Conservation (phyloP, 1,140 invertebrate genomes). For the Neodiprion virginianus region DNA sequence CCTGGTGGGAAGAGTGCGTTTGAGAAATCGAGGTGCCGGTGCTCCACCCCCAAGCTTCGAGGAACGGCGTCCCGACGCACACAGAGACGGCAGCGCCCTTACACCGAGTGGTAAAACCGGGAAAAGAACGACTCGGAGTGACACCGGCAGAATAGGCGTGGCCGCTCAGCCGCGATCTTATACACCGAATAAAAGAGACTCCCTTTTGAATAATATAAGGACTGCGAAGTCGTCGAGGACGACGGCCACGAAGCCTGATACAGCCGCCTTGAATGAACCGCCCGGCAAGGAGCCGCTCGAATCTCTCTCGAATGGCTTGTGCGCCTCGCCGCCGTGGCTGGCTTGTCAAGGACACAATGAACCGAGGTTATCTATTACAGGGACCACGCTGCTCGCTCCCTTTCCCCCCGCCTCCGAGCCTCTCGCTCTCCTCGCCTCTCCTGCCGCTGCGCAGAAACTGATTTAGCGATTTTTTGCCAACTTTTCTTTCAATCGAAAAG, state of each 20-base stretch:
- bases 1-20: no score
- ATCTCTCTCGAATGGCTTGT: no score
- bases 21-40: no score
- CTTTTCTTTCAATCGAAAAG: no score
- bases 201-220: constrained; percentile 7
- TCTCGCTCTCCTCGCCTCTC: no score
- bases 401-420: no score
- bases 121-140: constrained; percentile 5
- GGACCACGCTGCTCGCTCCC: not conserved
- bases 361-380: constrained; percentile 7
- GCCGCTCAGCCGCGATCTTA: not conserved
- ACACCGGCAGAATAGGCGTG: constrained; percentile 1
- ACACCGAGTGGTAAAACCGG: not conserved
- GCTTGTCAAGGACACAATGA: constrained; percentile 4
- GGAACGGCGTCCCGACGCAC: no score
- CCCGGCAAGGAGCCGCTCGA: not conserved
- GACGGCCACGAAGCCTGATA: not conserved
- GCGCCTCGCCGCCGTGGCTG: not conserved
- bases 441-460: no score
- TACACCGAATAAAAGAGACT: not conserved
- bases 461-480: no score
- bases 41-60: no score
- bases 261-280: not conserved
- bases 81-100: no score
- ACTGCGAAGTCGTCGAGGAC: not conserved